Conservation (phyloP, 2,888 invertebrate species). For the Erannis defoliaria region DNA sequence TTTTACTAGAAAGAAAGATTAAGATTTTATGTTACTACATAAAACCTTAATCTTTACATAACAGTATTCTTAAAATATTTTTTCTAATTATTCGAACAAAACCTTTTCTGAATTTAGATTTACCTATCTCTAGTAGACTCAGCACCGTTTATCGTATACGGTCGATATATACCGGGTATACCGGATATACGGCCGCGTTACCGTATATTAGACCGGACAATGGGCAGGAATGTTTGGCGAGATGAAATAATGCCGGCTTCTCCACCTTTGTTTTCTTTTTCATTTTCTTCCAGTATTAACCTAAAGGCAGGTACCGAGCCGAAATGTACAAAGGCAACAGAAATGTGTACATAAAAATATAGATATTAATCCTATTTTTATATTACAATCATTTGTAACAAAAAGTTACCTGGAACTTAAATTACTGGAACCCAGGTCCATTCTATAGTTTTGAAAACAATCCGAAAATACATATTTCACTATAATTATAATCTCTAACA, state of each 20-base stretch:
- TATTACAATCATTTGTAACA: no score
- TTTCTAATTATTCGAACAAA: not conserved
- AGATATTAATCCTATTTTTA: no score
- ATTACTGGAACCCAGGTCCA: no score
- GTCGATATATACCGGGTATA: conserved; percentile 20
- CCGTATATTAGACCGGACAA: conserved; percentile 61
- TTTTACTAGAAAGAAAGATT: no score
- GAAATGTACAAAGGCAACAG: not conserved
- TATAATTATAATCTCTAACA: no score
- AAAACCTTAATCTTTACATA: no score
- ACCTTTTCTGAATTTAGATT: not conserved
- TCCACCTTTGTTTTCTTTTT: conserved; percentile 43
- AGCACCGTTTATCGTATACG: conserved; percentile 22
- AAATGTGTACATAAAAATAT: no score
- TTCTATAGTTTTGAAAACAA: no score
- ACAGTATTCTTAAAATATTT: no score
- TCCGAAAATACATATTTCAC: no score
- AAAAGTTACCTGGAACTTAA: no score
- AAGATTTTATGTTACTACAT: no score
- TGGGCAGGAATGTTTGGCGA: conserved; percentile 48
- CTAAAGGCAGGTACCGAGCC: not conserved
- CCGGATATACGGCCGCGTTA: conserved; percentile 31
- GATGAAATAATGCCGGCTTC: conserved; percentile 55
- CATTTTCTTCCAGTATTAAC: conserved; percentile 33
- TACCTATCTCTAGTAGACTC: conserved; percentile 1